Percentiles rank a stretch among this genome's conserved stretches.
phyloP scores from a whole-genome alignment of 2,888 invertebrate species.

The Platypus cylindrus region DNA sequence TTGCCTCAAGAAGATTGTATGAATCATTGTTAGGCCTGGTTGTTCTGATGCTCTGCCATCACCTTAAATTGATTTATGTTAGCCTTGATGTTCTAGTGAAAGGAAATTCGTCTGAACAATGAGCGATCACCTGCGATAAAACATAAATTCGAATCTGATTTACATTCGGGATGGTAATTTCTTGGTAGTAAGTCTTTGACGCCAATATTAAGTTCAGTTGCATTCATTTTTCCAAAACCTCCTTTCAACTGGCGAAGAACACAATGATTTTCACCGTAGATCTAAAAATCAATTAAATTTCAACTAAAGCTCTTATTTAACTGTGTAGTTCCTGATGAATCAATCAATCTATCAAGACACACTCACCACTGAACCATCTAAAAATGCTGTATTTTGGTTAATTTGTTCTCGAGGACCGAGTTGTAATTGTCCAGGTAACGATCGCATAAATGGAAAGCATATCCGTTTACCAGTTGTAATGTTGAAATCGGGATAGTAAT shows the following conservation, averaged over 20 bases:
- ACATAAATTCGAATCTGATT: slow-evolving; percentile 71
- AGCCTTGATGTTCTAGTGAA: background rate
- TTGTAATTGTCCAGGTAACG: slow-evolving; percentile 79
- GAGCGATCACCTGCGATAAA: slow-evolving; percentile 68
- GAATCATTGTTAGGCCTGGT: slow-evolving; percentile 76
- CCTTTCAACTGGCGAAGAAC: slow-evolving; percentile 64
- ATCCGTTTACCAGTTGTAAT: slow-evolving; percentile 69
- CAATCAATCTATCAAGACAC: no score
- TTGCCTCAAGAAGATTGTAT: slow-evolving; percentile 78
- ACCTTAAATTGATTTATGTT: slow-evolving; percentile 29
- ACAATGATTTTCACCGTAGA: slow-evolving; percentile 85
- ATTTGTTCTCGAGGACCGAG: slow-evolving; percentile 85
- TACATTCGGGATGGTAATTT: slow-evolving; percentile 75
- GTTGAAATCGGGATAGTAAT: slow-evolving; percentile 79
- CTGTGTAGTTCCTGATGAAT: no score
- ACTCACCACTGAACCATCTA: slow-evolving; percentile 57
- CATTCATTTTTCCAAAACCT: slow-evolving; percentile 69
- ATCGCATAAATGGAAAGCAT: slow-evolving; percentile 91
- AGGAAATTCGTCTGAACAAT: background rate
- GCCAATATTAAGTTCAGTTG: slow-evolving; percentile 58
- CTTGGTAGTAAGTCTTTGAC: slow-evolving; percentile 73
- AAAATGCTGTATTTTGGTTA: slow-evolving; percentile 84
- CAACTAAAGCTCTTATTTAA: no score
- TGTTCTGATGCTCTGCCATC: slow-evolving; percentile 90
- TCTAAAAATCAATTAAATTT: slow-evolving; percentile 26